Base-by-base conservation (phyloP, 2,797 vertebrate species). In the Tamandua tetradactyla region DNA sequence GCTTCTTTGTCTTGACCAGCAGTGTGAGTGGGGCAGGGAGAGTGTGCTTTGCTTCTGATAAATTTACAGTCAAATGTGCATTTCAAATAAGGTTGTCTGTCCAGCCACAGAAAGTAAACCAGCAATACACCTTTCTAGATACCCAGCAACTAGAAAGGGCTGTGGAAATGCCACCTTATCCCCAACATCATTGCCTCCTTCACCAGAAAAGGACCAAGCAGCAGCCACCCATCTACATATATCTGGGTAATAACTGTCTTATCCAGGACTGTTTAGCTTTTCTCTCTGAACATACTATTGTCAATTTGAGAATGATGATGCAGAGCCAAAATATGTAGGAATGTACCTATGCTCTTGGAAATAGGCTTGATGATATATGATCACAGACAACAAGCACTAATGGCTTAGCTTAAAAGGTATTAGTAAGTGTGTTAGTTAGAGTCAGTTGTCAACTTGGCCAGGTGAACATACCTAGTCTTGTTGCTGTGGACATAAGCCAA, bases 51-150 rank as follows among this genome's bases (percentile, higher is more conserved):
- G 44, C 91, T 93, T 85, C n/a, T 57, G 71, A 88, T 86, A 86
- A 62, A 95, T 91, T 92, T 95, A 72, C 78, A 92, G 90, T 95
- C 91, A 79, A 94, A 94, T 96, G 55, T 89, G 15, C 3, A 94
- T 94, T 97, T 97, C 91, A 89, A 95, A 90, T 89, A 55, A 4
- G 93, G 89, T 89, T 93, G 57, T 82, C 42, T 95, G 59, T 94
- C 71, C 74, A 84, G 81, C 82, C 93, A 96, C 91, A 97, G 90
- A 81, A 93, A 96, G 79, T 30, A 96, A 93, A 97, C 66, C 27
- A 93, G 71, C 93, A 49, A 80, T 66, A 61, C 40, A 80, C 84
- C 55, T 87, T 93, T 86, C 44, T 55, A 79, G 20, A 32, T 71
- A 68, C 30, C 61, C 40, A 89, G 61, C 37, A 5, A 75, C 37